A percentile compares a stretch with the other conserved stretches of the same genome.
Conservation (phyloP, 2,797 vertebrate species). For the Perodicticus potto region DNA sequence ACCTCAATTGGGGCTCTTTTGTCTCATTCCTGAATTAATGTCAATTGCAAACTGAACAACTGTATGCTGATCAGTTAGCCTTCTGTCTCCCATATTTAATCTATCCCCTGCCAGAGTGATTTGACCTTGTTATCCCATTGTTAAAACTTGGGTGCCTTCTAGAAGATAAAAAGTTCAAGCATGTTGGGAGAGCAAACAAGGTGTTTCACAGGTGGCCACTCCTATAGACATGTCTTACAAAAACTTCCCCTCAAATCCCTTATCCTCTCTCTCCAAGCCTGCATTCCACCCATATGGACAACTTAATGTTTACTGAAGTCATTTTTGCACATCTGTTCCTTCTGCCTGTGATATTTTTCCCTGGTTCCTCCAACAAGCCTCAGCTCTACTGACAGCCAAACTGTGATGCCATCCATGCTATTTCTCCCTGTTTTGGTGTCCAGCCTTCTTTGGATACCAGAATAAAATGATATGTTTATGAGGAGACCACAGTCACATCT, state of each 20-base stretch:
- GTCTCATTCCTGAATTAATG: neutral
- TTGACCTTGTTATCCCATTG: neutral
- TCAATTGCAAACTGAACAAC: neutral
- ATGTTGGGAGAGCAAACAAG: neutral
- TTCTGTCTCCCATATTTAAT: neutral
- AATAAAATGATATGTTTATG: neutral
- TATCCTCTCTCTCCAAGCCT: neutral
- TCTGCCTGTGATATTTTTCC: neutral
- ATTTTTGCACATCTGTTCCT: neutral
- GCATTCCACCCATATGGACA: neutral
- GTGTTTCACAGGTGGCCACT: neutral
- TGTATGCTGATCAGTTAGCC: neutral
- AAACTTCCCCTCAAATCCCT: neutral
- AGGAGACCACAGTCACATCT: neutral
- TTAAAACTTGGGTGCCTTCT: neutral
- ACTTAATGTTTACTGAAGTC: neutral
- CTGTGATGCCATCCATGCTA: neutral
- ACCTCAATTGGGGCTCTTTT: neutral
- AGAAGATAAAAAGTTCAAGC: neutral
- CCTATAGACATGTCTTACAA: neutral
- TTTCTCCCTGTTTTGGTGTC: neutral
- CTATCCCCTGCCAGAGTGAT: neutral
- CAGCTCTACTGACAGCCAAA: neutral
- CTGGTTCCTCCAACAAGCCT: neutral
- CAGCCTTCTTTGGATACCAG: neutral